Base-by-base conservation (phyloP, 2,888 invertebrate genomes). In the Drosophila histrio region DNA sequence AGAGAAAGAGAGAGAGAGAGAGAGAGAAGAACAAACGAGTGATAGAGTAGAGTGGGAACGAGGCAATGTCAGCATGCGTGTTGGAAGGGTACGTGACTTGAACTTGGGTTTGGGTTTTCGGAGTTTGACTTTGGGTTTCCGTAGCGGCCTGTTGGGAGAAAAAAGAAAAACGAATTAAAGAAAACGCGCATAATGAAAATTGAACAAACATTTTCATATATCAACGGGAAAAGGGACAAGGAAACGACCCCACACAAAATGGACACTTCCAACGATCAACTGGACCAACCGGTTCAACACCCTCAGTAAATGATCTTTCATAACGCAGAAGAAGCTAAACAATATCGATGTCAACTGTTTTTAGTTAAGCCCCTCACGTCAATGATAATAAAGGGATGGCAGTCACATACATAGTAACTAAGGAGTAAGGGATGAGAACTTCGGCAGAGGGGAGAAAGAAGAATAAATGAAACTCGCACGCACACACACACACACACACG, bases 301-400 rank as follows among this genome's bases (percentile, higher is more conserved):
- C 34, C 54, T 43, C 3, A 8, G 21, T 32, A 58, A 75, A 56
- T 56, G 76, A 76, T 76, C 72, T 59, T 28, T 21, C 21, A 41
- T 44, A 47, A 52, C 17, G 3, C 39, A 3, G 41, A 30, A 9
- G 38, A 24, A 38, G 60, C 38, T 50, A 49, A 73, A 80, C 61
- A 63, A 65, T 82, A 80, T 86, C 80, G 57, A 83, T 86, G 62
- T 64, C 79, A 79, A 79, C 54, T 68, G 63, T 56, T 46, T 59
- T 65, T 72, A 54, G 70, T 61, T 62, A 77, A 86, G 70, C 67
- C 62, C 65, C 65, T 49, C 62, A 73, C 75, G 69, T 79, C 69
- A 79, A 63, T 70, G 80, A 68, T 80, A 87, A 73, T 73, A 73
- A 73, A 56, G 84, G 87, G 71, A 79, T 80, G 74, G 43, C 67